Percentiles rank a stretch among this genome's conserved stretches.
Conservation (phyloP, 2,797 vertebrate genomes). For the Lerista edwardsae region DNA sequence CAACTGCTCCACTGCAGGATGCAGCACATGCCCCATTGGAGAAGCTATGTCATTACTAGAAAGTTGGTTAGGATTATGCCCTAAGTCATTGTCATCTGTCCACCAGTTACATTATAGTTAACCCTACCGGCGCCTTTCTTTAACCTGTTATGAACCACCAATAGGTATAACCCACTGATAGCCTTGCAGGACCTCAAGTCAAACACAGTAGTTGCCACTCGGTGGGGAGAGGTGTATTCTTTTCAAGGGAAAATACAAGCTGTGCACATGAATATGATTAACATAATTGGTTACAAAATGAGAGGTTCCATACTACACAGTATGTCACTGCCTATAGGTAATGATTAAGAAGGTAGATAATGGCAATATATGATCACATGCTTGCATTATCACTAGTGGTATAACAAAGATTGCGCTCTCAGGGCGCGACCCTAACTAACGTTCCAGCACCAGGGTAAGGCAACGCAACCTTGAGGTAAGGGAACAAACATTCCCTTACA, state of each 20-base stretch:
- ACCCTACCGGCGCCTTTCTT: not conserved
- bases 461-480: too few relatives aligned
- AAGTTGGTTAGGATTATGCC: too few relatives aligned
- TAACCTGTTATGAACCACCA: not conserved
- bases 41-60: too few relatives aligned
- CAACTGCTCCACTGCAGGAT: too few relatives aligned
- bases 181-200: not conserved
- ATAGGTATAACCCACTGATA: not conserved
- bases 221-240: too few relatives aligned
- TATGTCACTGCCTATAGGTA: not conserved
- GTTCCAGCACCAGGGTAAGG: too few relatives aligned
- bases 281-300: not conserved
- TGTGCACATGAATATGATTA: not conserved
- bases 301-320: too few relatives aligned
- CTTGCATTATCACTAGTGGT: not conserved
- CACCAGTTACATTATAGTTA: not conserved
- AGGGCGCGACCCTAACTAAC: too few relatives aligned
- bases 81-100: not conserved
- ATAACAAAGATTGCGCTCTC: not conserved
- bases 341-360: not conserved
- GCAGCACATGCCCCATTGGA: too few relatives aligned
- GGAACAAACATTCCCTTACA: too few relatives aligned
- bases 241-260: not conserved
- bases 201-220: not conserved
- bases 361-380: not conserved